Conservation (phyloP, 64 coral and sea anemone species). For the Cladopsammia gracilis region DNA sequence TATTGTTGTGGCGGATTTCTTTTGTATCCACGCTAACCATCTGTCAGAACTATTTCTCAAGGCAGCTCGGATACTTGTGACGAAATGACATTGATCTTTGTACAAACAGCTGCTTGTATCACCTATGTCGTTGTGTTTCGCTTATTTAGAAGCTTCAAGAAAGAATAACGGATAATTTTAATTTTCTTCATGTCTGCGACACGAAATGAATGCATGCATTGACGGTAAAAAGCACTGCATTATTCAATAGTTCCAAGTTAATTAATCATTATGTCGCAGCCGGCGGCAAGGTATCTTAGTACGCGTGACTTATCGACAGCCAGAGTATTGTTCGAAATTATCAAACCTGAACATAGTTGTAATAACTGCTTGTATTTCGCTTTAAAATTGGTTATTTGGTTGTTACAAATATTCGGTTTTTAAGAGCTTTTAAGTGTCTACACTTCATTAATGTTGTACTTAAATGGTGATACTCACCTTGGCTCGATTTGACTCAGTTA, state of each 20-base stretch:
- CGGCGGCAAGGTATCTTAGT: neutral
- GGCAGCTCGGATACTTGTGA: neutral
- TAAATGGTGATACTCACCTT: neutral
- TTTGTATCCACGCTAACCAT: neutral
- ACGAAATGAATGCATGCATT: conserved; percentile 9
- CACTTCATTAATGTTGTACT: neutral
- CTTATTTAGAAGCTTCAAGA: neutral
- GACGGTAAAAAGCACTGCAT: neutral
- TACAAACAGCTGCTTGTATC: neutral
- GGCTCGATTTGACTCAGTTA: neutral
- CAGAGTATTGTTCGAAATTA: neutral
- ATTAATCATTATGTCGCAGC: conserved; percentile 5
- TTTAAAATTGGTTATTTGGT: neutral
- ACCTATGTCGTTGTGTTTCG: neutral
- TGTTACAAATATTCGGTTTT: neutral
- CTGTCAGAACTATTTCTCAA: neutral
- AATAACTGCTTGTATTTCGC: neutral
- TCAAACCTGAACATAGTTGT: neutral
- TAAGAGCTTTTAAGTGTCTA: neutral
- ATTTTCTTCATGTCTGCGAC: neutral
- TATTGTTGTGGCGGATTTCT: neutral
- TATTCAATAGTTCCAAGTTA: neutral
- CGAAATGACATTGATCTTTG: neutral
- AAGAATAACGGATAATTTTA: neutral
- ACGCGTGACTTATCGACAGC: neutral